Conservation (phyloP, 2,113 vertebrate species). For the Spea bombifrons region DNA sequence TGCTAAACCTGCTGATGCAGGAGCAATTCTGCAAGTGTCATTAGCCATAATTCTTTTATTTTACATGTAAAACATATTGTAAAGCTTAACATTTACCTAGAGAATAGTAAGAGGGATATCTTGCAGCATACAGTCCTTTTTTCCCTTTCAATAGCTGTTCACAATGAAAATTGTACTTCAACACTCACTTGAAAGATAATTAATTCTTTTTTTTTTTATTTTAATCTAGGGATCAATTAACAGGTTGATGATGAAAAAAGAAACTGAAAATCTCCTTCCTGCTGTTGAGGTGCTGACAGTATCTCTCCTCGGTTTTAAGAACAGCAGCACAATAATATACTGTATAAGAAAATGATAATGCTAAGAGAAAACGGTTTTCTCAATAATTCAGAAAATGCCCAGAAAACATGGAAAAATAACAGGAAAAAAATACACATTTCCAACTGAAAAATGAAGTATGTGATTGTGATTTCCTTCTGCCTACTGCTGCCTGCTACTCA, state of each 20-base stretch:
- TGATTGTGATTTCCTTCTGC: neutral
- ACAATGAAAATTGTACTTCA: conserved; percentile 12
- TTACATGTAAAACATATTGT: neutral
- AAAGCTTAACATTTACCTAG: neutral
- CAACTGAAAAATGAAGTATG: neutral
- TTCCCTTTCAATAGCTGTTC: conserved; percentile 12
- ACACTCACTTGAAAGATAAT: conserved; percentile 3
- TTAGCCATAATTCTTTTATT: neutral
- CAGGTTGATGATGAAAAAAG: conserved; percentile 6
- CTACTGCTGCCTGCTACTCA: neutral
- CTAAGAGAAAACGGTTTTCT: neutral
- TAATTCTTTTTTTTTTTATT: conserved; percentile 19
- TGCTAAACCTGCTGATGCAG: too few relatives aligned
- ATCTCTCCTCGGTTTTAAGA: neutral
- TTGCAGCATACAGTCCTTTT: conserved; percentile 5
- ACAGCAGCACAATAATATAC: neutral
- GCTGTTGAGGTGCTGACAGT: conserved; percentile 5
- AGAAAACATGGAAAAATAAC: neutral
- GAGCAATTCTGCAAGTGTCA: too few relatives aligned
- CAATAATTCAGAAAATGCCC: too few relatives aligned
- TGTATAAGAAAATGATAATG: neutral
- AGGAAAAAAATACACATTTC: neutral
- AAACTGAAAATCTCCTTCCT: neutral
- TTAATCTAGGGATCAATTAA: conserved; percentile 30
- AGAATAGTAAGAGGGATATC: neutral